A percentile compares a stretch with the other conserved stretches of the same genome.
These are phyloP conservation scores for Dendrolimus punctatus DNA, from an alignment of 1,140 invertebrate species.

Conservation along the genomic window DNA sequence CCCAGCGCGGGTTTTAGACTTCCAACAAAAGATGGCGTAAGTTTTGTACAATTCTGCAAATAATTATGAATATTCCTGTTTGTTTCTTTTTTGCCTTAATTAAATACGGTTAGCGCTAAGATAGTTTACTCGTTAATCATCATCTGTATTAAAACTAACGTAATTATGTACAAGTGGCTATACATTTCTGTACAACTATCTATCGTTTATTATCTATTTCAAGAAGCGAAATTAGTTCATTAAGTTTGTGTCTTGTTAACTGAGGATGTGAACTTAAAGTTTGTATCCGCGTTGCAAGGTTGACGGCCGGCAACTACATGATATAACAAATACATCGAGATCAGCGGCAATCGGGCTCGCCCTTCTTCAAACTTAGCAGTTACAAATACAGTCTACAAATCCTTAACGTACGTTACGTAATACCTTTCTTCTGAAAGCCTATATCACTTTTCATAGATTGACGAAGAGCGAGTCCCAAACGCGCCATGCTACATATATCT, in stretches of 20 bases:
- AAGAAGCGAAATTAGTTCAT: slow-evolving; percentile 50
- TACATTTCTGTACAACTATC: slow-evolving; percentile 66
- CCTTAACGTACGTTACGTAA: neutral
- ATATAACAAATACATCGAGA: slow-evolving; percentile 70
- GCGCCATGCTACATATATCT: slow-evolving; percentile 61
- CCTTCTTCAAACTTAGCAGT: neutral
- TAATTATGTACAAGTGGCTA: slow-evolving; percentile 64
- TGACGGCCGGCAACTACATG: slow-evolving; percentile 57
- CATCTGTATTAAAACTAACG: slow-evolving; percentile 66
- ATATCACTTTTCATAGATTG: neutral
- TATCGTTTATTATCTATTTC: slow-evolving; percentile 52
- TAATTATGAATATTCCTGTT: slow-evolving; percentile 44
- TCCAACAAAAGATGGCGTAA: slow-evolving; percentile 57
- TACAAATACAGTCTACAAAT: neutral
- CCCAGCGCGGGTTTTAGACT: slow-evolving; percentile 44
- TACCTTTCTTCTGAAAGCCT: too few species aligned
- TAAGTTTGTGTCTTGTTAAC: slow-evolving; percentile 41
- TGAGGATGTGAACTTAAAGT: slow-evolving; percentile 59
- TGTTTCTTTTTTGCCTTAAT: slow-evolving; percentile 54
- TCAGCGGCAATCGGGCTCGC: slow-evolving; percentile 31
- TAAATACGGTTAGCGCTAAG: slow-evolving; percentile 63
- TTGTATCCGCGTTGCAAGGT: slow-evolving; percentile 43
- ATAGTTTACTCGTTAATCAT: slow-evolving; percentile 52
- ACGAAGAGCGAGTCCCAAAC: slow-evolving; percentile 22
- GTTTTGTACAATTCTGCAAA: slow-evolving; percentile 56